These are phyloP conservation scores for Lipotes vexillifer DNA, from an alignment of 2,113 vertebrate genomes.

Conservation along the genomic window DNA sequence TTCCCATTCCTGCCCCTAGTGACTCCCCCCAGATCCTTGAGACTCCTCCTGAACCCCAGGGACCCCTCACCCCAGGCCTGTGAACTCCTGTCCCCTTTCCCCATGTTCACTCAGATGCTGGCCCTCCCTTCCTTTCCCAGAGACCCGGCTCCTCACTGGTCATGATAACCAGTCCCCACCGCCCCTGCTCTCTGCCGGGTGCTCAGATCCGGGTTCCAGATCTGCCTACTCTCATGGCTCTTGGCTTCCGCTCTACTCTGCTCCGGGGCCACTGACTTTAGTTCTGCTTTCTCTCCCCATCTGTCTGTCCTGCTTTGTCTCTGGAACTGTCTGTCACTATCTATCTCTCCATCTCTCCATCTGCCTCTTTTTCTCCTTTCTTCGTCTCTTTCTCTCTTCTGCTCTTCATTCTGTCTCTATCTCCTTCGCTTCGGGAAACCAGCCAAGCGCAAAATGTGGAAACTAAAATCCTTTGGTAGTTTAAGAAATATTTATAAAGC, in stretches of 20 bases:
- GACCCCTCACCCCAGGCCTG: neutral
- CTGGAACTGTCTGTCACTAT: conserved; percentile 51
- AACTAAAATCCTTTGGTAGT: conserved; percentile 99
- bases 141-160: neutral
- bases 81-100: neutral
- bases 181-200: conserved; percentile 49
- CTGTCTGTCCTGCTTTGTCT: conserved; percentile 75
- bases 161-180: neutral
- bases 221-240: conserved; percentile 67
- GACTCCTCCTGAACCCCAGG: neutral
- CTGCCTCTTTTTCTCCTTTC: conserved; percentile 50
- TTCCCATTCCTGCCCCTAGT: neutral
- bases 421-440: conserved; percentile 83
- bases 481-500: conserved; percentile 99
- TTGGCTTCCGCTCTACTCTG: conserved; percentile 71
- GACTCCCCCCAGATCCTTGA: neutral
- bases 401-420: conserved; percentile 74
- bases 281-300: conserved; percentile 77
- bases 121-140: neutral
- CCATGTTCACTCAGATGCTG: neutral
- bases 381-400: conserved; percentile 68
- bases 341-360: conserved; percentile 32
- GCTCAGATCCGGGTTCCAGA: conserved; percentile 50
- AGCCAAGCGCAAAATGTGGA: conserved; percentile 99
- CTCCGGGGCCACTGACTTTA: conserved; percentile 74